Evolutionary conservation across 2,113 vertebrate species (phyloP).

Genomic region (Talpa occidentalis): DNA sequence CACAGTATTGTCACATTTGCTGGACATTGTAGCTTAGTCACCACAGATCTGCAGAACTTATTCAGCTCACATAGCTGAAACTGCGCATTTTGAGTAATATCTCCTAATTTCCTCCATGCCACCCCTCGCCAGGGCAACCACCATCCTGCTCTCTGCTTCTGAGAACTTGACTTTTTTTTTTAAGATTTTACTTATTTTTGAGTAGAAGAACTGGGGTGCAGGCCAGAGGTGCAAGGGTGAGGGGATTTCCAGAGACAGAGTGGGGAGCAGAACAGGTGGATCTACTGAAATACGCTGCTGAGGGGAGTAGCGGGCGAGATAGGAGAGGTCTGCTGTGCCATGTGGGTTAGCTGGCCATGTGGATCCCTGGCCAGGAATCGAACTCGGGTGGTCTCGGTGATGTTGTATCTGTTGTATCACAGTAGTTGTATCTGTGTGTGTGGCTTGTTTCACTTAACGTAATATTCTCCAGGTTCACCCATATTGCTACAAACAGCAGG

Average conservation of each 20-base stretch:
- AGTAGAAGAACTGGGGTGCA: too few species aligned
- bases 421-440: background rate
- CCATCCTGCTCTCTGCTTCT: background rate
- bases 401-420: too few species aligned
- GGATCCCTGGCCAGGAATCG: too few species aligned
- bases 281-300: too few species aligned
- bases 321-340: too few species aligned
- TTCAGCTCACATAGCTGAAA: background rate
- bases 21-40: background rate
- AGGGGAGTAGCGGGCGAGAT: too few species aligned
- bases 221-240: too few species aligned
- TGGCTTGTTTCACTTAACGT: background rate
- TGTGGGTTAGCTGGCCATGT: too few species aligned
- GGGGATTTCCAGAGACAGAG: too few species aligned
- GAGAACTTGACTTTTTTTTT: background rate
- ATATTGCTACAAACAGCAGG: background rate
- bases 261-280: too few species aligned
- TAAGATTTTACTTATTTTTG: too few species aligned
- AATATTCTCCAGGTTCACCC: background rate
- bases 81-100: background rate
- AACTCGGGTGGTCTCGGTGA: too few species aligned
- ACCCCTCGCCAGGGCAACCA: background rate
- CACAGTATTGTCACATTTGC: background rate
- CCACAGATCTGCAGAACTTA: background rate
- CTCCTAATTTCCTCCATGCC: background rate